Conservation (phyloP, 2,113 vertebrate genomes). For the Tupaia tana region DNA sequence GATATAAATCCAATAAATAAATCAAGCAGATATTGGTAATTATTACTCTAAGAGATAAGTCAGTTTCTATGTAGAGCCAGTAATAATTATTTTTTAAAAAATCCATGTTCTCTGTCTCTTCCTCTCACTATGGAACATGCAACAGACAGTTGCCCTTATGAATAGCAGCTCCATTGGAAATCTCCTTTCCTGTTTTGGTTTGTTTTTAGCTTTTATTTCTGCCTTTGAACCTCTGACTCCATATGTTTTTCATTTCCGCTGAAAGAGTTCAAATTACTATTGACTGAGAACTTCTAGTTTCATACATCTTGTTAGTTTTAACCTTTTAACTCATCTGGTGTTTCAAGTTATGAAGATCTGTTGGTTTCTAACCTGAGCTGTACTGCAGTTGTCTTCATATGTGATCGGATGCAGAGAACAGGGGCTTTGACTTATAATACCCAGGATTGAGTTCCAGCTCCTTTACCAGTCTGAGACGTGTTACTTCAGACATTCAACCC, state of each 20-base stretch:
- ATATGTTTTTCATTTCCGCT: conserved; percentile 69
- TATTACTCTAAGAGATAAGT: neutral
- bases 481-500: neutral
- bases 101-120: neutral
- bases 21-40: neutral
- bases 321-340: neutral
- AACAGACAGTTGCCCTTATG: neutral
- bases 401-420: neutral
- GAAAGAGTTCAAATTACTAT: neutral
- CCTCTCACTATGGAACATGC: neutral
- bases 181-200: neutral
- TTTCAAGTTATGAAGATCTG: neutral
- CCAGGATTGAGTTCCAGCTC: neutral
- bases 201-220: conserved; percentile 59
- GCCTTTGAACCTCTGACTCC: neutral
- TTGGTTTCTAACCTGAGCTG: neutral
- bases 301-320: conserved; percentile 49
- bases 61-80: neutral
- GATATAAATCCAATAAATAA: neutral
- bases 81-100: neutral
- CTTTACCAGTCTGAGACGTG: neutral
- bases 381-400: neutral
- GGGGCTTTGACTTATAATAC: neutral
- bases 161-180: neutral
- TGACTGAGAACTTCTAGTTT: conserved; percentile 28